A percentile compares a stretch with the other conserved stretches of the same genome.
Evolutionary conservation across 1,140 invertebrate genomes (phyloP).

Genomic region (Limonius californicus): DNA sequence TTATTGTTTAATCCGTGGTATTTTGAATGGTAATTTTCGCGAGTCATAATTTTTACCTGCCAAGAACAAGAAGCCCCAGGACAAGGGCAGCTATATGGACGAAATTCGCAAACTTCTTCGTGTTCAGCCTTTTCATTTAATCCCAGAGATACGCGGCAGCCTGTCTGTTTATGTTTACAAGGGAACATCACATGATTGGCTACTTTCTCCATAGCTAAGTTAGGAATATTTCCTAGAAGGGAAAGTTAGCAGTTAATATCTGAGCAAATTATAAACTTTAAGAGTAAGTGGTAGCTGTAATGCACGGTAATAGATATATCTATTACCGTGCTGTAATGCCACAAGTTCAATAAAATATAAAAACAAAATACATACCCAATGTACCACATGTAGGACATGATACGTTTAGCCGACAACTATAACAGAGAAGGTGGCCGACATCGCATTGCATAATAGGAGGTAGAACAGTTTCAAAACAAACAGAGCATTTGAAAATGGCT

Average conservation of each 20-base stretch:
- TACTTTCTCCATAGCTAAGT: constrained; percentile 99
- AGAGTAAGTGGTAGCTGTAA: too few relatives aligned
- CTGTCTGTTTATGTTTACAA: constrained; percentile 97
- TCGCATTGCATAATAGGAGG: constrained; percentile 92
- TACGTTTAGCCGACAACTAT: constrained; percentile 93
- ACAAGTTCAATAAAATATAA: neutral
- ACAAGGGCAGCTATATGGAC: constrained; percentile 96
- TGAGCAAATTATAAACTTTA: too few relatives aligned
- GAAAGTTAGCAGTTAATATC: neutral
- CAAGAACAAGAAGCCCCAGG: constrained; percentile 98
- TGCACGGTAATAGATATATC: too few relatives aligned
- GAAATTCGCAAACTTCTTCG: constrained; percentile 96
- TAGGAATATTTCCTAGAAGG: constrained; percentile 87
- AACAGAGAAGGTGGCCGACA: constrained; percentile 87
- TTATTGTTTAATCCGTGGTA: too few relatives aligned
- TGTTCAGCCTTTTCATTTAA: constrained; percentile 98
- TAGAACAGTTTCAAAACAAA: constrained; percentile 99
- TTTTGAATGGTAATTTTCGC: neutral
- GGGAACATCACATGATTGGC: constrained; percentile 97
- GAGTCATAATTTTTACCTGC: constrained; percentile 70
- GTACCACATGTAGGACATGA: constrained; percentile 96
- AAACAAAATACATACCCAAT: constrained; percentile 73
- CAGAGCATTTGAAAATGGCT: constrained; percentile 97
- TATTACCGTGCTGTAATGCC: too few relatives aligned
- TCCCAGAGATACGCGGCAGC: constrained; percentile 89